Conservation (phyloP, 2,888 invertebrate species). For the Gerris lacustris region DNA sequence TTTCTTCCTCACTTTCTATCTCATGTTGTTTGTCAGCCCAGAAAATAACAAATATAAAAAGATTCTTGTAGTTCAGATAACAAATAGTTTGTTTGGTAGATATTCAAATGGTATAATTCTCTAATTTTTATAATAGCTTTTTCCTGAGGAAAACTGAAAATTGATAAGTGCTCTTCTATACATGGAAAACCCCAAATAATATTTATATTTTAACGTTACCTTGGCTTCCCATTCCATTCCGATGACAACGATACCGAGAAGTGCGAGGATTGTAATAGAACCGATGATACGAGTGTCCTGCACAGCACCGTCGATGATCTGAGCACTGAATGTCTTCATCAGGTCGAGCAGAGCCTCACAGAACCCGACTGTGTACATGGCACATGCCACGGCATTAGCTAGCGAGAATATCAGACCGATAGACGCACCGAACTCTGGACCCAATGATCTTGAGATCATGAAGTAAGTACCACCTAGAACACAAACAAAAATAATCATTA, state of each 20-base stretch:
- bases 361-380: constrained; percentile 98
- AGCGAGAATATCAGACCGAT: constrained; percentile 92
- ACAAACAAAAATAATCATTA: constrained; percentile 9
- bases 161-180: too few species aligned
- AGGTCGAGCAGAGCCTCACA: constrained; percentile 72
- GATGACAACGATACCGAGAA: constrained; percentile 79
- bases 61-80: too few species aligned
- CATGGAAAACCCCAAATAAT: too few species aligned
- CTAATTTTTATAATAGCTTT: too few species aligned
- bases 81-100: too few species aligned
- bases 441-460: constrained; percentile 92
- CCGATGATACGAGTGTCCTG: constrained; percentile 74
- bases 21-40: too few species aligned
- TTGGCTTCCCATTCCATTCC: constrained; percentile 98
- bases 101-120: too few species aligned
- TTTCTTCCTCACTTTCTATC: too few species aligned
- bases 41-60: too few species aligned
- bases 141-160: too few species aligned
- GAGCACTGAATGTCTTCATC: constrained; percentile 43
- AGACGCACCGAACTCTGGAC: constrained; percentile 92
- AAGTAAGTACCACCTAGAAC: constrained; percentile 87
- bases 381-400: constrained; percentile 92
- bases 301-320: constrained; percentile 53
- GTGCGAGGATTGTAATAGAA: constrained; percentile 63
- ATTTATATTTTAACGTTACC: constrained; percentile 34